Conservation (phyloP, 2,797 vertebrate genomes). For the Chloroceryle amazona region DNA sequence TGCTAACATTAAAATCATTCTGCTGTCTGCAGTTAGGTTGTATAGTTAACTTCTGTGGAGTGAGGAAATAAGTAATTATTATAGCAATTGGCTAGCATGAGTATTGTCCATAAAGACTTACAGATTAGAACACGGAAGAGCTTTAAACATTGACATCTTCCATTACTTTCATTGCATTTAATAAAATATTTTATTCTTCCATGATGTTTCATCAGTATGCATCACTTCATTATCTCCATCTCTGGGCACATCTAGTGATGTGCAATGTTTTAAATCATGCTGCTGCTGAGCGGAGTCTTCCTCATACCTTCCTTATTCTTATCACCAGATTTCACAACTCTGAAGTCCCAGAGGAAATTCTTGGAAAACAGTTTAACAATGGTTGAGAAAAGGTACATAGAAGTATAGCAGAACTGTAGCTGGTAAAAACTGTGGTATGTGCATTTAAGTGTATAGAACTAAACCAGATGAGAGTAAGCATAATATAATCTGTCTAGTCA, state of each 20-base stretch:
- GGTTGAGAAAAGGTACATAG: not conserved
- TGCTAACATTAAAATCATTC: not conserved
- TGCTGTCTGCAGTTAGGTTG: not conserved
- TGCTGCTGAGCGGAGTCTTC: not conserved
- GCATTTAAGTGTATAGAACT: not conserved
- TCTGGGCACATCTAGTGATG: not conserved
- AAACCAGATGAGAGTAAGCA: not conserved
- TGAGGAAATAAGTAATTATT: not conserved
- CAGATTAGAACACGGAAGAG: not conserved
- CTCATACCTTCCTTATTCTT: not conserved
- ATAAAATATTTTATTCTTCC: not conserved
- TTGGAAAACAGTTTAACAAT: not conserved
- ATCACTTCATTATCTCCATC: not conserved
- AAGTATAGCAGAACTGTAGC: not conserved
- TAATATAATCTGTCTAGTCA: not conserved
- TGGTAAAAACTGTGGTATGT: not conserved
- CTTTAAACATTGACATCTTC: conserved; percentile 27
- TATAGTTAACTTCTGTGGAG: not conserved
- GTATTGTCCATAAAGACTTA: not conserved
- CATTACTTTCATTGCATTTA: not conserved
- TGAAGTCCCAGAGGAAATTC: not conserved
- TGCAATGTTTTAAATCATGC: not conserved
- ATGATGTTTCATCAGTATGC: not conserved
- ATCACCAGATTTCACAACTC: not conserved
- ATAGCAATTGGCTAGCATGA: not conserved